Base-by-base conservation (phyloP, 1,140 invertebrate species). In the Ceratitis capitata region DNA sequence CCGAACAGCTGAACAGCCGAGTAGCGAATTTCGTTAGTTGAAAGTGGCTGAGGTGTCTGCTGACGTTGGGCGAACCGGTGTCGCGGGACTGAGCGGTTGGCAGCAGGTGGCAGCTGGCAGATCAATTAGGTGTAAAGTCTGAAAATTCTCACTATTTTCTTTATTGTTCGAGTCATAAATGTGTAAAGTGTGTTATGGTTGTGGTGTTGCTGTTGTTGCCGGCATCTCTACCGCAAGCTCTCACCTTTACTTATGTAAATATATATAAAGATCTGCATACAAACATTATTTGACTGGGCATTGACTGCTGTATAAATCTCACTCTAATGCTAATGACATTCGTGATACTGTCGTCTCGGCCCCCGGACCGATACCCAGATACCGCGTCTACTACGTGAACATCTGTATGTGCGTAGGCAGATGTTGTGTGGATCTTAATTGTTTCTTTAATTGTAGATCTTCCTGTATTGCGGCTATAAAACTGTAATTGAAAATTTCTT, bases 61-160 rank as follows among this genome's bases (percentile, higher is more conserved):
- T 7, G 58, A 12, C 23, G 58, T 0, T 19, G 4, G 69, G 6
- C 19, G 32, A 26, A 39, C 64, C 39, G 69, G 69, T 45, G 69
- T n/a, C n/a, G 32, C 39, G 69, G 39, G 69, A 19, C 32, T 45
- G 19, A 39, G 39, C 42, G 39, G 39, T 19, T 78, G 69, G 39
- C 19, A 39, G 69, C 69, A 78, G 69, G 69, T 78, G 69, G 16
- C 69, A 78, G 69, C 69, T 78, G 69, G 69, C 39, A 78, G 69
- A 78, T 78, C 69, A 78, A 78, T 78, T 78, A 78, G 69, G 69
- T 78, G 69, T 78, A 78, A 78, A 78, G 69, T 78, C 69, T 78
- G 69, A 78, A 78, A 78, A 42, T 78, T 78, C 69, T 78, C 69
- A 78, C 69, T 78, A 78, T 78, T 78, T 45, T 78, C 39, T 47